These are phyloP conservation scores for Anoncus sp. DNA, from an alignment of 2,888 invertebrate genomes.

Conservation along the genomic window DNA sequence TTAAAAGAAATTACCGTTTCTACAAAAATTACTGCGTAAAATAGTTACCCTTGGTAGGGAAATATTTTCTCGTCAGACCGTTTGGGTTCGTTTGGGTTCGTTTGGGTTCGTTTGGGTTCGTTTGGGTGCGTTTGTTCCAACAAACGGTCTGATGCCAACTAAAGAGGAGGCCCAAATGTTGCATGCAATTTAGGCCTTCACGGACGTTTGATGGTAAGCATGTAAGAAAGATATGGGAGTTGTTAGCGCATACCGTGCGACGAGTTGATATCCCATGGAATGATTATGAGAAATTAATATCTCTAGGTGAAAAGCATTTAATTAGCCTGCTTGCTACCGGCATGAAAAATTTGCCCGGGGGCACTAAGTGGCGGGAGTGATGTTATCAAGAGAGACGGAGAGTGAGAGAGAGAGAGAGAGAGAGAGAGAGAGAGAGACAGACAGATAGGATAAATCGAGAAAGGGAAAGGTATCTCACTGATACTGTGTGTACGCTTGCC, in stretches of 20 bases:
- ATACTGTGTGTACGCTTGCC: constrained; percentile 34
- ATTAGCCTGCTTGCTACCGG: constrained; percentile 8
- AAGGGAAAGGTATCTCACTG: constrained; percentile 2
- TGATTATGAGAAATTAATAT: constrained; percentile 5
- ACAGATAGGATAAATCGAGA: no score
- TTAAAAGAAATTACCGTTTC: background rate
- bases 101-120: no score
- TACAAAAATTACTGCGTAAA: background rate
- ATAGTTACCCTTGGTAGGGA: background rate
- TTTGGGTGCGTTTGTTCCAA: no score
- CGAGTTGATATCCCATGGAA: no score
- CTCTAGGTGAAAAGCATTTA: constrained; percentile 12
- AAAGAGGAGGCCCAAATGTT: no score
- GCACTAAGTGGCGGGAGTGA: constrained; percentile 13
- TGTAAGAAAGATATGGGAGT: no score
- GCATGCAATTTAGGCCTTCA: no score
- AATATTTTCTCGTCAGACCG: background rate
- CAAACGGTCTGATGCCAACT: no score
- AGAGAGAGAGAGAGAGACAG: no score
- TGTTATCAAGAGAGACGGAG: background rate
- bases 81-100: no score
- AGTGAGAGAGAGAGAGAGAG: constrained; percentile 1
- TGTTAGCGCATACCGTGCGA: no score
- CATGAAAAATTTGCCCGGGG: background rate
- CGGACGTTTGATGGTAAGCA: no score